Evolutionary conservation across 2,113 vertebrate species (phyloP).

Genomic region (Gopherus evgoodei): DNA sequence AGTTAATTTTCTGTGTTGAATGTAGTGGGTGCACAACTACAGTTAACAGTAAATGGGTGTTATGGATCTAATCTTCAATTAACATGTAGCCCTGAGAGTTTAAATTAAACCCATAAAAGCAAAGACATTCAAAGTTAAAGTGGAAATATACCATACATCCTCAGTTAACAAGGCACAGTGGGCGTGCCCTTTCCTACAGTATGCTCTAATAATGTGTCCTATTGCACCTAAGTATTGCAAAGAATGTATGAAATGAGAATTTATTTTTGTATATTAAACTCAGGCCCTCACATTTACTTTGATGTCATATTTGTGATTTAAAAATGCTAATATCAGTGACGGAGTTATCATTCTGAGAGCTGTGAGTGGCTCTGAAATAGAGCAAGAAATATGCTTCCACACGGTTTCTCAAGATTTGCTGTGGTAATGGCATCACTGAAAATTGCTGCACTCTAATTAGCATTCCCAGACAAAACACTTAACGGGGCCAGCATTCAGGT

Average conservation of each 20-base stretch:
- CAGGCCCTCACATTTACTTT: not conserved
- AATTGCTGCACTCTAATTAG: conserved; percentile 31
- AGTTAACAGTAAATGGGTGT: conserved; percentile 5
- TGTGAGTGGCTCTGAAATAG: not conserved
- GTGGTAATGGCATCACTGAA: not conserved
- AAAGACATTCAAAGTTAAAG: conserved; percentile 27
- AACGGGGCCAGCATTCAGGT: not conserved
- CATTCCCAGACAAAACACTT: conserved; percentile 26
- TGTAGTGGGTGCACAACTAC: not conserved
- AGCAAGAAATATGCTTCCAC: not conserved
- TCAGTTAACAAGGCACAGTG: conserved; percentile 44
- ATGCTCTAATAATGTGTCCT: conserved; percentile 7
- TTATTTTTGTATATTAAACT: conserved; percentile 51
- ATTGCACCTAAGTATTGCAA: conserved; percentile 31
- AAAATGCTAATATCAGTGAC: not conserved
- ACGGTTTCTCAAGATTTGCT: conserved; percentile 18
- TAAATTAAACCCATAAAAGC: conserved; percentile 49
- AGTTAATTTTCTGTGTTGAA: conserved; percentile 18
- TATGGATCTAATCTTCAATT: not conserved
- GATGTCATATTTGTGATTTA: conserved; percentile 32
- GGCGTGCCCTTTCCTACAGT: conserved; percentile 17
- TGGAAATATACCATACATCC: not conserved
- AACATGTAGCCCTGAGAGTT: not conserved
- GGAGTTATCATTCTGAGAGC: conserved; percentile 29
- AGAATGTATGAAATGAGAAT: conserved; percentile 36